Evolutionary conservation across 2,888 invertebrate species (phyloP).

Genomic region (Eupithecia subumbrata): DNA sequence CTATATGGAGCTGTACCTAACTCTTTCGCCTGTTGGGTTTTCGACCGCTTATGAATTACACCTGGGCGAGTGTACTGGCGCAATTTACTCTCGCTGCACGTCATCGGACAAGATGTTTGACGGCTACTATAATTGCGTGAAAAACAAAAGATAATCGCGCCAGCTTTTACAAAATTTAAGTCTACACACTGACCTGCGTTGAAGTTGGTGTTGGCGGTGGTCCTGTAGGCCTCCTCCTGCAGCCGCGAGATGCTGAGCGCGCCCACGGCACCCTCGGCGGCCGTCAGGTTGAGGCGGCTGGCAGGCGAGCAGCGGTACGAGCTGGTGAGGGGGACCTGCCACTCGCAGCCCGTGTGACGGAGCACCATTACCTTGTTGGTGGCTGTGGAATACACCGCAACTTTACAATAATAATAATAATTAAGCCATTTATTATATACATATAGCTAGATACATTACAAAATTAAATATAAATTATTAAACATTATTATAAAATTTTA

Average conservation of each 20-base stretch:
- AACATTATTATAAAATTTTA: no score
- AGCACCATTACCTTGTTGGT: constrained; percentile 67
- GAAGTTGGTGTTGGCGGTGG: constrained; percentile 80
- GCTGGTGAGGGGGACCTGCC: constrained; percentile 84
- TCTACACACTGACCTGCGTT: constrained; percentile 82
- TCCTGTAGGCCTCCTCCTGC: constrained; percentile 90
- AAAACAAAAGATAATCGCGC: neutral
- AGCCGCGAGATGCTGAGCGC: constrained; percentile 84
- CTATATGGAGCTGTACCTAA: no score
- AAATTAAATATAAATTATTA: no score
- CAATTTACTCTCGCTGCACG: no score
- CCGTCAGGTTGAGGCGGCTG: constrained; percentile 83
- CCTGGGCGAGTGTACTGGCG: no score
- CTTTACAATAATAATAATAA: no score
- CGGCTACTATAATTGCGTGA: neutral
- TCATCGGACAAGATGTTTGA: no score
- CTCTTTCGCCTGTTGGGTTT: no score
- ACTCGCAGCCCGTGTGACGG: constrained; percentile 78
- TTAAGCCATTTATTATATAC: no score
- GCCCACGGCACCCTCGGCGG: constrained; percentile 61
- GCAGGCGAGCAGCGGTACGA: constrained; percentile 89
- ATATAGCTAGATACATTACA: no score
- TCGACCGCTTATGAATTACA: no score
- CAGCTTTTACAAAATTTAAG: neutral
- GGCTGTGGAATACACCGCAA: constrained; percentile 46